A percentile compares a stretch with the other conserved stretches of the same genome.
Conservation (phyloP, 2,888 invertebrate species). For the Beris chalybata region DNA sequence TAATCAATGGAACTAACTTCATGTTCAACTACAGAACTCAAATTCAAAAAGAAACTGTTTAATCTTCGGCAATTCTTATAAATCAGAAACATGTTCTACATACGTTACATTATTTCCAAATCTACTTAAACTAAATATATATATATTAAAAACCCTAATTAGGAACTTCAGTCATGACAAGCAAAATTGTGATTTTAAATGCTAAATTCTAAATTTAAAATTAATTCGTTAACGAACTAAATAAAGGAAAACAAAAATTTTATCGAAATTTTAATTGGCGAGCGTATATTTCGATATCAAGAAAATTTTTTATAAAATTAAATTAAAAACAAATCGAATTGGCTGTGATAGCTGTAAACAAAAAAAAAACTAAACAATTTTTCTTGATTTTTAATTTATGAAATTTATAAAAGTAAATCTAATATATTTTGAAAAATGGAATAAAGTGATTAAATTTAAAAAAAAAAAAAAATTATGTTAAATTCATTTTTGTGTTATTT, state of each 20-base stretch:
- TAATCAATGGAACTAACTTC: too few species aligned
- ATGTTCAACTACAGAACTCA: too few species aligned
- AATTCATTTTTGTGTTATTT: too few species aligned
- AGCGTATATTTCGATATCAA: conserved; percentile 29
- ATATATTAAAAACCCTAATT: neutral
- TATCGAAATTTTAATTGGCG: conserved; percentile 8
- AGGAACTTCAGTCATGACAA: conserved; percentile 34
- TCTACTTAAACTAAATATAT: too few species aligned
- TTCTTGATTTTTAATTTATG: neutral
- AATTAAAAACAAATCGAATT: conserved; percentile 48
- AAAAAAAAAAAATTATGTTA: too few species aligned
- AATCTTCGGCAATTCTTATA: too few species aligned
- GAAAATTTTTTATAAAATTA: conserved; percentile 49
- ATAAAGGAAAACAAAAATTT: neutral
- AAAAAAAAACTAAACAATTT: conserved; percentile 41
- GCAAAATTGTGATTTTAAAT: conserved; percentile 37
- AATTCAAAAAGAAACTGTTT: too few species aligned
- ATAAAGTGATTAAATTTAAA: conserved; percentile 20
- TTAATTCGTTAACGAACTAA: neutral
- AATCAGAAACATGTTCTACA: too few species aligned
- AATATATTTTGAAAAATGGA: conserved; percentile 58
- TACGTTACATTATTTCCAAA: too few species aligned
- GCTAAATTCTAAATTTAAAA: conserved; percentile 28
- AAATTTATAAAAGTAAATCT: conserved; percentile 41
- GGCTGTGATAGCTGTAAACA: conserved; percentile 56